Base-by-base conservation (phyloP, 2,888 invertebrate genomes). In the Eugnorisma glareosa region DNA sequence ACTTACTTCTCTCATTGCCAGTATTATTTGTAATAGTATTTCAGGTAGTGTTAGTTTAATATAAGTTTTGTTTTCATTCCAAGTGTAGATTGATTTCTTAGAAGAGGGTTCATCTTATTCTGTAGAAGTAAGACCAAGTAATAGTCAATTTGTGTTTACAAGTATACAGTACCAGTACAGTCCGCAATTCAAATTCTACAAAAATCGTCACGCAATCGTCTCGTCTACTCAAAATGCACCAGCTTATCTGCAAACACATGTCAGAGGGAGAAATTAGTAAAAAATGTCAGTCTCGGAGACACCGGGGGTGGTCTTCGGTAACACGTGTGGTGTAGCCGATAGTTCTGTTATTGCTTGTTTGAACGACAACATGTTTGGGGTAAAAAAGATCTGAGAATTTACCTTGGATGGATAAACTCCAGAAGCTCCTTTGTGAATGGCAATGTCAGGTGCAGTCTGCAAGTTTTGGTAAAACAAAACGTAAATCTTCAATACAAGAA, bases 201-300 rank as follows among this genome's bases (percentile, higher is more conserved):
- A 79, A 35, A 28, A 40, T 88, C 91, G 89, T 85, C 48, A 90
- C 92, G 92, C 82, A 45, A 37, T 84, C 94, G 93, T 90, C 11
- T 84, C 94, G 93, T 88, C 28, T 1, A 0, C 0, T 84, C 11
- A 89, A 91, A 94, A 90, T 43, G 73, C 0, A 18, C 61, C 64
- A 54, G 86, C 89, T 91, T 94, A 94, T 95, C 95, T 93, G 93
- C 92, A 93, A 94, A 93, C 96, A 96, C 94, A 93, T 96, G 96
- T 95, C 93, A 87, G 85, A 85, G 85, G 81, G 87, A 90, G 91
- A 93, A 93, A 93, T 94, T 92, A 91, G 90, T 90, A 93, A 95
- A 94, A 93, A 93, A 90, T 77, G 67, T 74, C 78, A 69, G 83
- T 77, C 67, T 84, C 28, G 86, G 86, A 90, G 93, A 80, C 87